A percentile compares a stretch with the other conserved stretches of the same genome.
Conservation (phyloP, 2,797 vertebrate genomes). For the Gymnoscopelus microlampas region DNA sequence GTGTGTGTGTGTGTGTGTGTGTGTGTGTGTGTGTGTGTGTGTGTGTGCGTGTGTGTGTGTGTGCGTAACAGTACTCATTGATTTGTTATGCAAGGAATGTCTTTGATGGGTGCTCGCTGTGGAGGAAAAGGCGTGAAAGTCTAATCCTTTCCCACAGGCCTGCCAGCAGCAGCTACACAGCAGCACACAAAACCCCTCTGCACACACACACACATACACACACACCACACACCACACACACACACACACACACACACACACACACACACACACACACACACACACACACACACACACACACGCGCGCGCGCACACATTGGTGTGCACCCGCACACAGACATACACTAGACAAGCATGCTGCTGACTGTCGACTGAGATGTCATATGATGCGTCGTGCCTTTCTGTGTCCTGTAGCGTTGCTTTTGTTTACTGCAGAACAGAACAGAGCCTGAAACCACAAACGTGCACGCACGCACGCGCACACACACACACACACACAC, state of each 20-base stretch:
- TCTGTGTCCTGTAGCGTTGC: no score
- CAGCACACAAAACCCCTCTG: conserved; percentile 54
- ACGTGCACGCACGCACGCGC: background rate
- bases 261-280: background rate
- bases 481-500: background rate
- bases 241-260: conserved; percentile 3
- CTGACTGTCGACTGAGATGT: background rate
- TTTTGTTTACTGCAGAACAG: no score
- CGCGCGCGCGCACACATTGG: background rate
- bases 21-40: conserved; percentile 25
- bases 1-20: conserved; percentile 26
- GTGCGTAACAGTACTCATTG: conserved; percentile 83
- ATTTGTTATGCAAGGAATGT: conserved; percentile 92
- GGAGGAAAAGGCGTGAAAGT: conserved; percentile 82
- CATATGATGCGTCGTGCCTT: no score
- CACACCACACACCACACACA: conserved; percentile 22
- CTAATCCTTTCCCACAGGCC: conserved; percentile 92
- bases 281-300: background rate
- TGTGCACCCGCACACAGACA: background rate
- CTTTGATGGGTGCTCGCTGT: conserved; percentile 90
- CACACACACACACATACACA: conserved; percentile 16
- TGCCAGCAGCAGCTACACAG: conserved; percentile 61
- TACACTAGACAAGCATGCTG: conserved; percentile 1
- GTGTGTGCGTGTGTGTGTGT: conserved; percentile 29
- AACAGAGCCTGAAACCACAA: no score